Evolutionary conservation across 1,140 invertebrate genomes (phyloP), one percentile per base, ranked within the genome.

Genomic region (Lithobius niger): DNA sequence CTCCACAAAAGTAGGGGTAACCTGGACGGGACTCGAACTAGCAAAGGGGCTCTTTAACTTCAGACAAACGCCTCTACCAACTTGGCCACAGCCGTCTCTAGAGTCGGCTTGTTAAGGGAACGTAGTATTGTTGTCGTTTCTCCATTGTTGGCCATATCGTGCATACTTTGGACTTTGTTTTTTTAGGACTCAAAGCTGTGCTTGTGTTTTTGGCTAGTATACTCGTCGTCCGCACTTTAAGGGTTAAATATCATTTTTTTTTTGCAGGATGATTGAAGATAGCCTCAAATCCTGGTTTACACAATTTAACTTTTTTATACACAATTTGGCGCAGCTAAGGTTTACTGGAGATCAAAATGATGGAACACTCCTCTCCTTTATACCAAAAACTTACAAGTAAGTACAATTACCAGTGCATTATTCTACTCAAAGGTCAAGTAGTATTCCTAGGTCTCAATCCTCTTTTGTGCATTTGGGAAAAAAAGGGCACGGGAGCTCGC

Each of bases 221-320:
- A n/a, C n/a, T n/a, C n/a, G n/a, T n/a, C n/a, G n/a, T n/a, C n/a
- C n/a, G n/a, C n/a, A n/a, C n/a, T n/a, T n/a, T n/a, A n/a, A n/a
- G n/a, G n/a, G n/a, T n/a, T n/a, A n/a, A n/a, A n/a, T 45, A 6
- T 36, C 42, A 15, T 40, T 49, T 6, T 6, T 6, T 52, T 54
- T 6, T 45, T 48, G 31, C 21, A 71, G 69, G 54, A 66, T 73
- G 67, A 69, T 73, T 18, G 64, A 71, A 50, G 71, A 74, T 21
- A 72, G 71, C 58, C 56, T 75, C 36, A 69, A 69, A 55, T 74
- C 73, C 21, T 83, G 88, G 77, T 96, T 93, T 60, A 94, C 91
- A 0, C 91, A 95, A 58, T 88, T 97, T 60, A 97, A 98, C 73
- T 98, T 98, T 71, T 97, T 98, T 70, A 73, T 98, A 24, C 95